These are phyloP conservation scores for Coregonus sp. DNA, from an alignment of 2,797 vertebrate species.

Conservation along the genomic window DNA sequence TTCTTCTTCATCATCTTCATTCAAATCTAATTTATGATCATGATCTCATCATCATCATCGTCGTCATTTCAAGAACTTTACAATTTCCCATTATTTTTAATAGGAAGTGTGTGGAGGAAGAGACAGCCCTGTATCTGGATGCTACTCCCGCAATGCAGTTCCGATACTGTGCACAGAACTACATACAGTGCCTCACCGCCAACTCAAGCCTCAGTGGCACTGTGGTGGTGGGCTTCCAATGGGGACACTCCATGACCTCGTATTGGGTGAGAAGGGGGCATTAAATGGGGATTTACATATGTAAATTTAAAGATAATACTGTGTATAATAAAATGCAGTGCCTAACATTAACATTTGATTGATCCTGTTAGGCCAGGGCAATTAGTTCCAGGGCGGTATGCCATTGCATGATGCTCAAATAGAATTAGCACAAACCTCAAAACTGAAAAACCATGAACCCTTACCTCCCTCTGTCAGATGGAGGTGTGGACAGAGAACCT, in stretches of 20 bases:
- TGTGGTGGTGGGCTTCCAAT: constrained; percentile 56
- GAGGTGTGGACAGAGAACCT: constrained; percentile 51
- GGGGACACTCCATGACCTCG: constrained; percentile 26
- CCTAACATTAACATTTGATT: too few relatives aligned
- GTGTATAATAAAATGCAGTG: not conserved
- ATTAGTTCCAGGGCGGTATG: not conserved
- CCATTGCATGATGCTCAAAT: too few relatives aligned
- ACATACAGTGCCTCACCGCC: constrained; percentile 46
- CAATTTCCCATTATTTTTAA: not conserved
- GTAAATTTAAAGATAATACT: not conserved
- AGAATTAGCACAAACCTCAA: not conserved
- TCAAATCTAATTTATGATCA: too few relatives aligned
- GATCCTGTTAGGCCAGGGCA: too few relatives aligned
- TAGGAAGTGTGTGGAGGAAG: not conserved
- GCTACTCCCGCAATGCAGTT: constrained; percentile 51
- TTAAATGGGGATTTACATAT: not conserved
- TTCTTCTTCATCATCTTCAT: too few relatives aligned
- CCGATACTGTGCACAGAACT: constrained; percentile 46
- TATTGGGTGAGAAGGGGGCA: too few relatives aligned
- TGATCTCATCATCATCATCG: too few relatives aligned
- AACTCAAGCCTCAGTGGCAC: constrained; percentile 25
- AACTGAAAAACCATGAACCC: not conserved
- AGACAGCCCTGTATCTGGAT: constrained; percentile 34
- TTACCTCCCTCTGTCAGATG: constrained; percentile 2
- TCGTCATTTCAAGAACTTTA: not conserved